A percentile compares a stretch with the other conserved stretches of the same genome.
These are phyloP conservation scores for Lasioglossum vierecki DNA, from an alignment of 2,888 invertebrate genomes.

Conservation along the genomic window DNA sequence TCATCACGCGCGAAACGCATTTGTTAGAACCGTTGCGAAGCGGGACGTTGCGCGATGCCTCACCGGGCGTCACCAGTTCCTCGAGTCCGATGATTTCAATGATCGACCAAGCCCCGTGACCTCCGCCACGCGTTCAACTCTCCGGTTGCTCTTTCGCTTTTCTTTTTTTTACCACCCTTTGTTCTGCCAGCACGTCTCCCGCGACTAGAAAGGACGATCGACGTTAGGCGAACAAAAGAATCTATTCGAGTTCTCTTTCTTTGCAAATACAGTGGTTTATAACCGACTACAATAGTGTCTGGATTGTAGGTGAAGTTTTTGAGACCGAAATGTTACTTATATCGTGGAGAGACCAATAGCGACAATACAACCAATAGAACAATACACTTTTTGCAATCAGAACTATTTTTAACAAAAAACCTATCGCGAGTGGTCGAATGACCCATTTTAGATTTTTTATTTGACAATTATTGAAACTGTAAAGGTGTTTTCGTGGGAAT, in stretches of 20 bases:
- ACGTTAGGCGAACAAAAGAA: background rate
- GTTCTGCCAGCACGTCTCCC: slow-evolving; percentile 1
- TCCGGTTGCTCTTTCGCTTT: slow-evolving; percentile 11
- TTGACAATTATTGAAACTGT: too few relatives aligned
- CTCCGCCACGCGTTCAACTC: slow-evolving; percentile 41
- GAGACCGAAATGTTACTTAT: too few relatives aligned
- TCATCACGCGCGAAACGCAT: slow-evolving; percentile 65
- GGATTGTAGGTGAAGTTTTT: too few relatives aligned
- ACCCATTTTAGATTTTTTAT: too few relatives aligned
- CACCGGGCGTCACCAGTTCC: slow-evolving; percentile 57
- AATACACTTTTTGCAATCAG: too few relatives aligned
- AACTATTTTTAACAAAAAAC: too few relatives aligned
- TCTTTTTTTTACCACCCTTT: slow-evolving; percentile 1
- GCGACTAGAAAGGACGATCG: slow-evolving; percentile 34
- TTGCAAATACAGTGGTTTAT: background rate
- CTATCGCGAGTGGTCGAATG: too few relatives aligned
- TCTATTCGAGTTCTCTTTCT: background rate
- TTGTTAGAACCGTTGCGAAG: slow-evolving; percentile 52
- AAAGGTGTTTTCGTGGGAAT: too few relatives aligned
- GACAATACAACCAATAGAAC: too few relatives aligned
- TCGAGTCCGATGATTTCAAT: slow-evolving; percentile 65
- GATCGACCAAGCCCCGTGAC: slow-evolving; percentile 54
- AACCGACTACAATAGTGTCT: too few relatives aligned
- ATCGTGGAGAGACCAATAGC: too few relatives aligned
- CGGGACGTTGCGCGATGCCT: slow-evolving; percentile 61